Conservation (phyloP, 2,888 invertebrate genomes). For the Thecocarcelia acutangulata region DNA sequence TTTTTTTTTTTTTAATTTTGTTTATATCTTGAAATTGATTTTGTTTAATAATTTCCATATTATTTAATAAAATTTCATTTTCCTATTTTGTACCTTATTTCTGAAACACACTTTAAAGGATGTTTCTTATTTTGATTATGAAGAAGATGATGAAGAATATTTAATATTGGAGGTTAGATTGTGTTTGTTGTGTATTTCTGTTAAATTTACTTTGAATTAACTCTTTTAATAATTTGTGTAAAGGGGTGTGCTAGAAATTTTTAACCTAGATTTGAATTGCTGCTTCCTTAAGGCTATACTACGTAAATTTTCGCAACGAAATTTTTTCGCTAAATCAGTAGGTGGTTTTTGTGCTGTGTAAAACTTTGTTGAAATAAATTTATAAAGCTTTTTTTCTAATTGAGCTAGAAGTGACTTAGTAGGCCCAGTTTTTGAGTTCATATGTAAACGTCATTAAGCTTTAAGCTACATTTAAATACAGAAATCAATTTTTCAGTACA, state of each 20-base stretch:
- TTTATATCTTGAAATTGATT: background rate
- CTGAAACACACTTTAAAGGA: slow-evolving; percentile 72
- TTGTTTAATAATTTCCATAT: slow-evolving; percentile 19
- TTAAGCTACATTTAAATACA: too few species aligned
- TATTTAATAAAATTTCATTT: slow-evolving; percentile 34
- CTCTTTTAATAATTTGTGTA: background rate
- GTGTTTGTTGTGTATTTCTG: slow-evolving; percentile 37
- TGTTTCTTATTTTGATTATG: slow-evolving; percentile 80
- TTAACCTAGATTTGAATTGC: slow-evolving; percentile 13
- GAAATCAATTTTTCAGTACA: too few species aligned
- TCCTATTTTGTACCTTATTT: slow-evolving; percentile 42
- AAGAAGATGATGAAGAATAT: slow-evolving; percentile 80
- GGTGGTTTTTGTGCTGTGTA: background rate
- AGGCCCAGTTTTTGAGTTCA: too few species aligned
- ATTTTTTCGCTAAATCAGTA: slow-evolving; percentile 1
- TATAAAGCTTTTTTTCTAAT: slow-evolving; percentile 7
- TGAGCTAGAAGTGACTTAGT: background rate
- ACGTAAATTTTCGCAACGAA: background rate
- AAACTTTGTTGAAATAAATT: background rate
- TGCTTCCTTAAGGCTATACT: background rate
- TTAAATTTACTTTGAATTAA: background rate
- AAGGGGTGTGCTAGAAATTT: slow-evolving; percentile 7
- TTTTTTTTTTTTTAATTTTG: slow-evolving; percentile 11
- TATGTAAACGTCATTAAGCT: too few species aligned
- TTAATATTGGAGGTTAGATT: slow-evolving; percentile 81